These are phyloP conservation scores for Piaya cayana DNA, from an alignment of 2,113 vertebrate species.

Conservation along the genomic window DNA sequence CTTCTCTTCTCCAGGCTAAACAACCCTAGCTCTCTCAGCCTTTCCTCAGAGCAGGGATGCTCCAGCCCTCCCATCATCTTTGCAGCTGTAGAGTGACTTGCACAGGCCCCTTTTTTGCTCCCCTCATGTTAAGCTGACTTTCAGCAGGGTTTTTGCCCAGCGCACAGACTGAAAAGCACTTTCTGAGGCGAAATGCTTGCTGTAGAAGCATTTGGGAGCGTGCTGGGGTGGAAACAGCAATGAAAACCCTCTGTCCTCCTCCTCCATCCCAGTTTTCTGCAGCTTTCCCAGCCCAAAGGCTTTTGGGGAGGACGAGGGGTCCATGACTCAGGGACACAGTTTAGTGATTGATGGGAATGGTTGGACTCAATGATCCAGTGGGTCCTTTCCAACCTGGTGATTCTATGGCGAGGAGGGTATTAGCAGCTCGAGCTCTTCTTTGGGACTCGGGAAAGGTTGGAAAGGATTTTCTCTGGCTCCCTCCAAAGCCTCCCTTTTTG, in stretches of 20 bases:
- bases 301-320: accelerated
- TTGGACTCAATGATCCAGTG: no score
- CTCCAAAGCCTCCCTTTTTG: not conserved
- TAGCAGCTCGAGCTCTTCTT: not conserved
- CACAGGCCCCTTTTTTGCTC: not conserved
- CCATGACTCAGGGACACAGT: no score
- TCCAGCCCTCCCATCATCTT: no score
- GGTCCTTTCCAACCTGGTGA: no score
- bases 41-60: no score
- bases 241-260: not conserved
- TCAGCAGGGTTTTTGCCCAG: not conserved
- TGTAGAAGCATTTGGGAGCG: constrained; percentile 4
- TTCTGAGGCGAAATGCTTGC: not conserved
- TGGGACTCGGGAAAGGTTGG: not conserved
- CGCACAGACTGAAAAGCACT: not conserved
- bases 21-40: no score
- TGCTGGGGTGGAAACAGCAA: not conserved
- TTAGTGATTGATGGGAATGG: no score
- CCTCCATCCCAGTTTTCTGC: not conserved
- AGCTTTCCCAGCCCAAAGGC: not conserved
- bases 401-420: no score
- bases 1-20: no score
- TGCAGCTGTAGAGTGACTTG: no score
- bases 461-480: not conserved
- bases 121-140: not conserved